Conservation (phyloP, 92 coral and sea anemone species). For the Siderastrea radians region DNA sequence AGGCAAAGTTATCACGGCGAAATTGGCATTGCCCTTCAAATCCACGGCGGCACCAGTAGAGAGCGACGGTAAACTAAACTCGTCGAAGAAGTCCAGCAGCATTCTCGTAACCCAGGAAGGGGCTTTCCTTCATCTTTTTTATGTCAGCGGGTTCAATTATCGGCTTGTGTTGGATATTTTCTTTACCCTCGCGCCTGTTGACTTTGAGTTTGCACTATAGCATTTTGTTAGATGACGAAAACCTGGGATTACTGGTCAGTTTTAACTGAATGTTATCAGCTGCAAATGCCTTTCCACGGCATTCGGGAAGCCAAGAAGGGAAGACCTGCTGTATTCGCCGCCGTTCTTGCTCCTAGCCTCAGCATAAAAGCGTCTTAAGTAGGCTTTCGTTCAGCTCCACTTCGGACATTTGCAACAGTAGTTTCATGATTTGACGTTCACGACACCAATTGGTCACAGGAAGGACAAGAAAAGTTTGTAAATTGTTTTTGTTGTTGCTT, state of each 20-base stretch:
- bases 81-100: constrained; percentile 58
- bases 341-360: constrained; percentile 47
- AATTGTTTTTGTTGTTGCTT: too few species aligned
- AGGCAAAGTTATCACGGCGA: neutral
- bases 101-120: too few species aligned
- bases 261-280: too few species aligned
- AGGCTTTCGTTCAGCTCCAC: too few species aligned
- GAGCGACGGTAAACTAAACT: constrained; percentile 55
- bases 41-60: constrained; percentile 72
- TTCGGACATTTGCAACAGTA: too few species aligned
- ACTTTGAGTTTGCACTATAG: constrained; percentile 40
- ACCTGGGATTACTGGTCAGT: too few species aligned
- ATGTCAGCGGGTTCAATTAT: constrained; percentile 28
- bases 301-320: constrained; percentile 56
- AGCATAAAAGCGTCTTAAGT: constrained; percentile 16
- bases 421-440: too few species aligned
- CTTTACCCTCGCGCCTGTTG: constrained; percentile 36
- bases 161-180: constrained; percentile 52
- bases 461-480: too few species aligned
- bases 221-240: constrained; percentile 58
- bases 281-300: too few species aligned
- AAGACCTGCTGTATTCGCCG: constrained; percentile 26
- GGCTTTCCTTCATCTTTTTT: constrained; percentile 44
- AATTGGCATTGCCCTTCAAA: constrained; percentile 57
- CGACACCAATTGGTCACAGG: too few species aligned